Conservation (phyloP, 2,888 invertebrate genomes). For the Caradrina clavipalpis region DNA sequence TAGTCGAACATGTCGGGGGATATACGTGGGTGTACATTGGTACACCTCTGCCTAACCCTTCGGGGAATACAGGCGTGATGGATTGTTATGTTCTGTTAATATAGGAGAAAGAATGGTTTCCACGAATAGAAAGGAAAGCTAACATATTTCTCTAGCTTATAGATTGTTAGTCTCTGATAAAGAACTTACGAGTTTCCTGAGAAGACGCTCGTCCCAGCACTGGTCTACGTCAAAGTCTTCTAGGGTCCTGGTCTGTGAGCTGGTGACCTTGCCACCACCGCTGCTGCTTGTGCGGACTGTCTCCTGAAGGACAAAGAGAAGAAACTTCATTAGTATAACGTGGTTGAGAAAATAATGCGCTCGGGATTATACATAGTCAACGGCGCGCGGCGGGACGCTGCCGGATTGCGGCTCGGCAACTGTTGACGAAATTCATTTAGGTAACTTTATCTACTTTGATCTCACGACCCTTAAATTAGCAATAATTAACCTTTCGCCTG, state of each 20-base stretch:
- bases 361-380: too few species aligned
- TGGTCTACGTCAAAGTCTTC: slow-evolving; percentile 92
- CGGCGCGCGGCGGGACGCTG: too few species aligned
- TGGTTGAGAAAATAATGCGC: too few species aligned
- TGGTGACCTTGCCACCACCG: slow-evolving; percentile 80
- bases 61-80: too few species aligned
- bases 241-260: slow-evolving; percentile 82
- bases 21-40: too few species aligned
- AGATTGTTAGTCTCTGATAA: too few species aligned
- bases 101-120: neutral
- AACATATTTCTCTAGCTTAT: neutral
- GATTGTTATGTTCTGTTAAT: too few species aligned
- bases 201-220: slow-evolving; percentile 94
- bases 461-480: neutral
- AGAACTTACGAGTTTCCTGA: slow-evolving; percentile 93
- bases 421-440: neutral
- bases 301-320: slow-evolving; percentile 79
- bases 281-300: slow-evolving; percentile 81
- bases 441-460: neutral
- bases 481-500: neutral
- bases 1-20: too few species aligned
- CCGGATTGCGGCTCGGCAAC: too few species aligned
- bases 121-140: neutral
- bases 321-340: neutral
- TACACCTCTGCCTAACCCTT: too few species aligned